These are phyloP conservation scores for Drosophila rubida DNA, from an alignment of 2,888 invertebrate species.

Conservation along the genomic window DNA sequence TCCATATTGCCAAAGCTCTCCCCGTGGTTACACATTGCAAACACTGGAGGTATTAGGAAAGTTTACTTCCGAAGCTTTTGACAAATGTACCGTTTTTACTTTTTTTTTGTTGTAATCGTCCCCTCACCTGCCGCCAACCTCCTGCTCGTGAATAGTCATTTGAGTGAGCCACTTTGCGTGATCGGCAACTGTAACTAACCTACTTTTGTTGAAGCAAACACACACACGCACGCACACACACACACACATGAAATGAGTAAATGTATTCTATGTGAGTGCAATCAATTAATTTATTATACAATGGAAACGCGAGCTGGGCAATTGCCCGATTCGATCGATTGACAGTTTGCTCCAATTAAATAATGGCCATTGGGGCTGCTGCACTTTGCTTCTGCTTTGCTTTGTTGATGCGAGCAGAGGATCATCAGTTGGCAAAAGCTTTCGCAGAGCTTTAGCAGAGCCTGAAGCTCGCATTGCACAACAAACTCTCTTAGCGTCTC, in stretches of 20 bases:
- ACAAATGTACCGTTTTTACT: neutral
- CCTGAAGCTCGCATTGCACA: constrained; percentile 8
- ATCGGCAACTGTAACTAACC: constrained; percentile 43
- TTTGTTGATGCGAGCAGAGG: constrained; percentile 23
- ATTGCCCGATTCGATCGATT: constrained; percentile 27
- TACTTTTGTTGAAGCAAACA: constrained; percentile 4
- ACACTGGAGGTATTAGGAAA: neutral
- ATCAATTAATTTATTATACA: constrained; percentile 39
- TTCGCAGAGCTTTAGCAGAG: constrained; percentile 3
- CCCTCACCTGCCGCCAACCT: neutral
- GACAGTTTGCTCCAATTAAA: constrained; percentile 39
- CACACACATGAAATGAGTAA: neutral
- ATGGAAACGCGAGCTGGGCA: constrained; percentile 7
- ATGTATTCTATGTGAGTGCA: constrained; percentile 1
- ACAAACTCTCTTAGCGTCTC: neutral
- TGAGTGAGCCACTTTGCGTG: constrained; percentile 38
- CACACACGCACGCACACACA: too few species aligned
- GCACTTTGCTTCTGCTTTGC: constrained; percentile 10
- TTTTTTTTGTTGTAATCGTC: constrained; percentile 6
- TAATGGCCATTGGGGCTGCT: neutral
- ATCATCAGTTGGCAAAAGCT: constrained; percentile 2
- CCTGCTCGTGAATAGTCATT: neutral
- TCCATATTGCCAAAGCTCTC: constrained; percentile 15
- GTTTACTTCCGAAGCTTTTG: constrained; percentile 1
- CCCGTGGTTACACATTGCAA: neutral